These are phyloP conservation scores for Cotesia glomerata DNA, from an alignment of 1,140 invertebrate genomes.

Conservation along the genomic window DNA sequence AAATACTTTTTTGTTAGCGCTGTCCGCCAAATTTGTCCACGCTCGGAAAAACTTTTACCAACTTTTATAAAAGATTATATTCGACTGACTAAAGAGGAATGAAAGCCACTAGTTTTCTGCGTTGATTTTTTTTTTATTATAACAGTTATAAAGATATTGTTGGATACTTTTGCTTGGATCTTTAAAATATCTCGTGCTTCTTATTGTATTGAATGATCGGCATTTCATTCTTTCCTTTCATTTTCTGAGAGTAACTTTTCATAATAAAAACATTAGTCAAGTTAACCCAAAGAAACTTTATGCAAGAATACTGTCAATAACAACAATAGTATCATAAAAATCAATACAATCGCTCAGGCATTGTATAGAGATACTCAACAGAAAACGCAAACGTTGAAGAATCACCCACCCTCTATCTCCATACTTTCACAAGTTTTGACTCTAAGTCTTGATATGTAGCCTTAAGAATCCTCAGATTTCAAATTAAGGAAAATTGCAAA, in stretches of 20 bases:
- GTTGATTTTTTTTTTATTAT: too few relatives aligned
- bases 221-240: too few relatives aligned
- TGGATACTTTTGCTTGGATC: too few relatives aligned
- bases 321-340: slow-evolving; percentile 18
- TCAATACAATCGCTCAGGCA: too few relatives aligned
- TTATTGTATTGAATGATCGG: too few relatives aligned
- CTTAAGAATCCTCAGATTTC: slow-evolving; percentile 50
- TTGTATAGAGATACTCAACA: too few relatives aligned
- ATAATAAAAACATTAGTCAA: too few relatives aligned
- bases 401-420: slow-evolving; percentile 30
- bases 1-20: slow-evolving; percentile 6
- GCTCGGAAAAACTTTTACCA: slow-evolving; percentile 17
- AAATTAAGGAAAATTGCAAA: slow-evolving; percentile 56
- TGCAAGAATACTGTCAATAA: too few relatives aligned
- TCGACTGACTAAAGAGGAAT: not conserved
- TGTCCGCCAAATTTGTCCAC: slow-evolving; percentile 15
- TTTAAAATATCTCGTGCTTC: too few relatives aligned
- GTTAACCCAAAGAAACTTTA: too few relatives aligned
- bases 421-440: slow-evolving; percentile 33
- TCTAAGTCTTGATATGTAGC: slow-evolving; percentile 35
- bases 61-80: slow-evolving; percentile 19
- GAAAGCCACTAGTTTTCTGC: not conserved
- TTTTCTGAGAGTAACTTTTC: too few relatives aligned
- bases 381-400: slow-evolving; percentile 22
- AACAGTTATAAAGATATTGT: too few relatives aligned